These are phyloP conservation scores for Carlito syrichta DNA, from an alignment of 2,113 vertebrate species.

Conservation along the genomic window DNA sequence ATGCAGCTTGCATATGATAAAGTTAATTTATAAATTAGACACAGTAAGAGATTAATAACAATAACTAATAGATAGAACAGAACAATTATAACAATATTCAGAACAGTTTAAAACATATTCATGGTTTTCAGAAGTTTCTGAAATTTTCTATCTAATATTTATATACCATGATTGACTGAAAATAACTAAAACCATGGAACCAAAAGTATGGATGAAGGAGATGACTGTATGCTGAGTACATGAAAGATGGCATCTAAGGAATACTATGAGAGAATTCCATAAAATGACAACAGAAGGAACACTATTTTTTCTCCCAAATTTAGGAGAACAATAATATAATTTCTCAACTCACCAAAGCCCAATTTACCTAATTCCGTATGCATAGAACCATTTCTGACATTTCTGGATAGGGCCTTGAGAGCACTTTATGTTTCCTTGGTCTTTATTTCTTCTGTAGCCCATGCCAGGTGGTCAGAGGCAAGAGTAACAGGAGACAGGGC, in stretches of 20 bases:
- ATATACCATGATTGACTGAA: background rate
- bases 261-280: background rate
- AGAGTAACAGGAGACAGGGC: background rate
- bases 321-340: background rate
- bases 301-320: background rate
- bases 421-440: accelerated
- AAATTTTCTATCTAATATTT: background rate
- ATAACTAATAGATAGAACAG: background rate
- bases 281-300: background rate
- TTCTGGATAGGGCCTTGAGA: background rate
- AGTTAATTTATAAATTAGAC: background rate
- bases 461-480: background rate
- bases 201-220: background rate
- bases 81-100: background rate
- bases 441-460: background rate
- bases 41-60: background rate
- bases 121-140: background rate
- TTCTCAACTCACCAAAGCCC: background rate
- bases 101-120: background rate
- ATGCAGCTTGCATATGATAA: background rate
- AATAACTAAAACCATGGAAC: background rate
- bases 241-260: background rate
- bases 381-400: background rate
- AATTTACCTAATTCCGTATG: background rate
- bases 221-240: background rate